phyloP scores from a whole-genome alignment of 2,113 vertebrate species.

The Embiotoca jacksoni region DNA sequence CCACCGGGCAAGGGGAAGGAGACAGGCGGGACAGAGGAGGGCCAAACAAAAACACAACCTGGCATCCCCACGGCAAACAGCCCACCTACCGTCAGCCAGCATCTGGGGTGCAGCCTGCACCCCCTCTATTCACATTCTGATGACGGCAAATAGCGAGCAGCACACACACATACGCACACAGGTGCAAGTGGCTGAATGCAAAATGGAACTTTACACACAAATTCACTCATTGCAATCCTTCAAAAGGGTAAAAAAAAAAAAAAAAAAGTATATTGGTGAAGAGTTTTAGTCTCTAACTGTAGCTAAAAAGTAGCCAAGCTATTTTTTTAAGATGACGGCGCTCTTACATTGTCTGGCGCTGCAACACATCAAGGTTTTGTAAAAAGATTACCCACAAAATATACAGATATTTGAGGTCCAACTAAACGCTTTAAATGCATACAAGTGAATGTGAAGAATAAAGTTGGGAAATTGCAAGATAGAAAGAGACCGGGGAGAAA shows the following conservation, averaged over 20 bases:
- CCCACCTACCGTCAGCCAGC: constrained; percentile 77
- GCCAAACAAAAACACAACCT: constrained; percentile 84
- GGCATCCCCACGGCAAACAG: constrained; percentile 82
- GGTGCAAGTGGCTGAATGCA: background rate
- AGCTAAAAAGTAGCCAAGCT: too few species aligned
- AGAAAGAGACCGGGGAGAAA: constrained; percentile 53
- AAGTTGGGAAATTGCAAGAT: constrained; percentile 48
- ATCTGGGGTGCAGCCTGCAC: constrained; percentile 75
- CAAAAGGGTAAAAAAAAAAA: too few species aligned
- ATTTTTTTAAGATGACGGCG: too few species aligned
- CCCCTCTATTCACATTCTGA: constrained; percentile 76
- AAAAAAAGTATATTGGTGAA: too few species aligned
- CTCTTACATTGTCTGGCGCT: background rate
- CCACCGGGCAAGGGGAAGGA: constrained; percentile 69
- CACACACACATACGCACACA: constrained; percentile 43
- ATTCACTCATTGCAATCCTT: background rate
- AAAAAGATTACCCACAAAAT: background rate
- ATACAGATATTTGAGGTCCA: background rate
- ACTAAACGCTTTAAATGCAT: constrained; percentile 22
- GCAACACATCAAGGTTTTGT: background rate
- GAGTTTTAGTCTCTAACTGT: too few species aligned
- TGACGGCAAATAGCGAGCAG: constrained; percentile 60
- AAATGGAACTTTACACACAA: background rate
- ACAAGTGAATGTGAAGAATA: constrained; percentile 39
- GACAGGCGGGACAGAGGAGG: constrained; percentile 76